Base-by-base conservation (phyloP, 1,140 invertebrate species). In the Drosophila orena region DNA sequence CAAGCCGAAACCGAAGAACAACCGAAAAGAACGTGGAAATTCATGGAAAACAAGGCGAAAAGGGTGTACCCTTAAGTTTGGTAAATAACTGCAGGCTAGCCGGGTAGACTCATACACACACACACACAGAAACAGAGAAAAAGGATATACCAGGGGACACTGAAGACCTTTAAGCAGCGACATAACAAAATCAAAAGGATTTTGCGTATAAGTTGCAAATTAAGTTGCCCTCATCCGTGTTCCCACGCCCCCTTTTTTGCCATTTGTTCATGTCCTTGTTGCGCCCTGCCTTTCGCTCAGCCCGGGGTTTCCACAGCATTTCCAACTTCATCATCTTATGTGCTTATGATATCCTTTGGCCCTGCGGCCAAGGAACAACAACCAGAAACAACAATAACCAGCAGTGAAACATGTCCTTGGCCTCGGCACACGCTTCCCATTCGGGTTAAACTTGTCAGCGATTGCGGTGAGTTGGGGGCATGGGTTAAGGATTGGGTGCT, bases 151-250 rank as follows among this genome's bases (percentile, higher is more conserved):
- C 17, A 64, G 43, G 49, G 62, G 64, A 50, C 64, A 43, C 60
- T 53, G 59, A 20, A 50, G 65, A 62, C 60, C 76, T 68, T 66
- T 52, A 74, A 75, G 69, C 49, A 60, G 46, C 69, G 73, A 79
- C 75, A 88, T 77, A 88, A 89, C 72, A 84, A 83, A 89, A 89
- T 89, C 84, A 89, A 89, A 89, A 84, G 84, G 85, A 70, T 89
- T 89, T 78, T 80, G 58, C 84, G 85, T 89, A 89, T 84, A 89
- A 89, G 84, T 89, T 89, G 84, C 84, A 90, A 89, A 89, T 89
- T 84, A 84, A 89, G 84, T 89, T 89, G 84, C 64, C 68, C 47
- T 49, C 65, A 44, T 69, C 64, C 47, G 44, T 47, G 42, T 14
- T 35, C 35, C 55, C 46, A 54, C 49, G 44, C 53, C 56, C 81